Base-by-base conservation (phyloP, 2,113 vertebrate genomes). In the Nicator chloris region DNA sequence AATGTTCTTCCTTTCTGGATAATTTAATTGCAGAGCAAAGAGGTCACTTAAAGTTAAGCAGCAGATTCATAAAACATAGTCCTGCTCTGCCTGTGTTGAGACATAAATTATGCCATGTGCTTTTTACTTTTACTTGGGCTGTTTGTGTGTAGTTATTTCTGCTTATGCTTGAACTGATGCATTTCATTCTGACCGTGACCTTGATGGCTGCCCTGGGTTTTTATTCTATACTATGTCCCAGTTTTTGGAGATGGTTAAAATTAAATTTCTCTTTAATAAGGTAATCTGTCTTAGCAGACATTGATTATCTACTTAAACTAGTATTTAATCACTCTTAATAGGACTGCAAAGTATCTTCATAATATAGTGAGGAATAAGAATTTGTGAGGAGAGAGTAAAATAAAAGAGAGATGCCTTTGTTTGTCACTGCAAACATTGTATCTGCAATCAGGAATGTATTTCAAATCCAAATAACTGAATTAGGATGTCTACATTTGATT, bases 291-390 rank as follows among this genome's bases (percentile, higher is more conserved):
- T 93, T 64, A 82, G 65, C n/a, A 95, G 91, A 93, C 87, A 77
- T 72, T 93, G 95, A 93, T 95, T 96, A 93, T 87, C 94, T 96
- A 76, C 71, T 93, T 94, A 93, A 95, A 92, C 63, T 69, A 66
- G 59, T 88, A 86, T 95, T 93, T 97, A 95, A 95, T 94, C 79
- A 88, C 42, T 69, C 35, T 86, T 90, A 88, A 88, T 77, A 80
- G 33, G 54, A 82, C 50, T 94, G 66, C 18, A 77, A 88, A 92
- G 37, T 76, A 85, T 95, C 73, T 88, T 88, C 51, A 47, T 90
- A 88, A 86, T 82, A 42, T 60, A 84, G 53, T 50, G 33, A 85
- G 19, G 50, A 85, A 18, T 63, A 87, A 89, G 78, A 65, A 91
- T 64, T 79, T 90, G 17, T 54, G 51, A 89, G 27, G 19, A 35